Evolutionary conservation across 53 echinoderm and acorn worm genomes (phyloP), one percentile per base, ranked within the genome.

Genomic region (Actinopyga echinites): DNA sequence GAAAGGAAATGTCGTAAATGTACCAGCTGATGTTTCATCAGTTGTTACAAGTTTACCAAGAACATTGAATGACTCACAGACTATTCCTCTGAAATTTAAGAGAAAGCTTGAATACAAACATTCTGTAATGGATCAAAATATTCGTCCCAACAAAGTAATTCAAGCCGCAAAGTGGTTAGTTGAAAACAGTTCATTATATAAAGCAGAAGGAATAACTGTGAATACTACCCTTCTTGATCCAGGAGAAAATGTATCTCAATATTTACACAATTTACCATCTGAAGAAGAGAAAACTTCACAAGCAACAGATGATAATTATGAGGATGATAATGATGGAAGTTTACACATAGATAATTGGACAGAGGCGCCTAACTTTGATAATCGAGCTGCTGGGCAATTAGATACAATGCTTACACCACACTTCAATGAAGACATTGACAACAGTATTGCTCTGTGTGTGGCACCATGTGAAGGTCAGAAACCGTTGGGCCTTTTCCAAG

Each of bases 401-500:
- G 82, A 87, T 44, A 82, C 87, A 23, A 73, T 82, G 82, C 42
- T 87, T 23, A 35, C 64, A 35, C 29, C 73, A 12, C 13, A 69
- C 7, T 55, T 30, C 35, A 65, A 28, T 43, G 40, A 40, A 40
- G 40, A 40, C 40, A 42, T 49, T 82, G 84, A 88, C 77, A 62
- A 64, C 49, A 74, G 57, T 52, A 75, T 82, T 43, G 55, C 25
- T 21, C 62, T 83, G 1, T 83, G 52, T 30, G 21, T 75, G 55
- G 79, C 88, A 19, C 88, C 83, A 44, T 53, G 66, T 71, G 84
- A 83, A 65, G 68, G 83, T 23, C 83, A 83, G 75, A 12, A 42
- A 4, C 88, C 88, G 17, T 34, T 83, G 0, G 74, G 83, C 21
- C 25, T 83, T 21, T 74, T 65, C 30, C 55, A 60, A 20, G 42